phyloP scores from a whole-genome alignment of 2,888 invertebrate species.

The Alviniconcha strummeri region DNA sequence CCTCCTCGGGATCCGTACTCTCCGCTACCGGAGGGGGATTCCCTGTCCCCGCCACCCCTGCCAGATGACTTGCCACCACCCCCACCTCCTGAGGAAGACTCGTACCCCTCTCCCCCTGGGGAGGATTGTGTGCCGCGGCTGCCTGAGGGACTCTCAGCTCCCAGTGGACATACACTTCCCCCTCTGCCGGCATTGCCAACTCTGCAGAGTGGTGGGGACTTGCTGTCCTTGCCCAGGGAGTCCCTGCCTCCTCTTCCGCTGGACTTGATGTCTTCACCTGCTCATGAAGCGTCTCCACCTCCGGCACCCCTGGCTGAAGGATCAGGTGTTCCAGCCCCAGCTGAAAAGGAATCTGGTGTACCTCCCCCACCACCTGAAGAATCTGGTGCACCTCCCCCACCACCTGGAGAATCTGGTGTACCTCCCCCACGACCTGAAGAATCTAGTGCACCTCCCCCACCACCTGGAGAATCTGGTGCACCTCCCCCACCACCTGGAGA shows the following conservation, averaged over 20 bases:
- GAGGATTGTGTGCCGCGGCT: neutral
- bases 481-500: constrained; percentile 9
- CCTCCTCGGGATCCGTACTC: constrained; percentile 19
- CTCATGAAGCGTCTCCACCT: neutral
- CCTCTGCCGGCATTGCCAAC: neutral
- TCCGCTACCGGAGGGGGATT: constrained; percentile 11
- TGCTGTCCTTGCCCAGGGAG: constrained; percentile 15
- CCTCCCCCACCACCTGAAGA: neutral
- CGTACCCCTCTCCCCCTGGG: constrained; percentile 1
- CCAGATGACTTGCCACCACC: neutral
- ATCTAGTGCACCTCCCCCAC: neutral
- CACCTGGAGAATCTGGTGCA: neutral
- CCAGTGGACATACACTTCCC: neutral
- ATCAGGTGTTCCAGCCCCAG: neutral
- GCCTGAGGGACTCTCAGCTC: neutral
- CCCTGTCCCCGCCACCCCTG: constrained; percentile 15
- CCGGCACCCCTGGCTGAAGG: neutral
- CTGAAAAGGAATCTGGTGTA: neutral
- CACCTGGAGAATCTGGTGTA: neutral
- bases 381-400: neutral
- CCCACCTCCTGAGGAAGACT: neutral
- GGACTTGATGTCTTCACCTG: constrained; percentile 18
- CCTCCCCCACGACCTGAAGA: constrained; percentile 12
- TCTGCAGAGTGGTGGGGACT: neutral
- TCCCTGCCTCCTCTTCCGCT: constrained; percentile 15